phyloP scores from a whole-genome alignment of 2,888 invertebrate species.

The Agrilus biguttatus region DNA sequence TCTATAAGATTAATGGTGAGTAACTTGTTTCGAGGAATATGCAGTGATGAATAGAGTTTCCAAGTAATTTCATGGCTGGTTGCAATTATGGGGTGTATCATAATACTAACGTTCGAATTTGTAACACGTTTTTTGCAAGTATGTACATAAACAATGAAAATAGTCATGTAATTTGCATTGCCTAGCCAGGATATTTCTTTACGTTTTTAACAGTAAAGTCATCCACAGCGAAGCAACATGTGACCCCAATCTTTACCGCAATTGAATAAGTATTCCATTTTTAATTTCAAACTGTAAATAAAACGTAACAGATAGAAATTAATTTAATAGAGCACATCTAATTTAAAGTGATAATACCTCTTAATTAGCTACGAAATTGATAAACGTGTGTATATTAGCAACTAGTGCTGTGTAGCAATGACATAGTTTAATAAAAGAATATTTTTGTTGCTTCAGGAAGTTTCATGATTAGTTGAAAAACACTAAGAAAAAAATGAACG shows the following conservation, averaged over 20 bases:
- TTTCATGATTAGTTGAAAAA: constrained; percentile 4
- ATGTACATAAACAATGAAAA: background rate
- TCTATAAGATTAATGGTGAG: constrained; percentile 12
- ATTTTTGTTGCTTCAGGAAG: constrained; percentile 6
- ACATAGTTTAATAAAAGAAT: too few relatives aligned
- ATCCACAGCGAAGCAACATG: constrained; percentile 29
- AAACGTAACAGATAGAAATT: constrained; percentile 1
- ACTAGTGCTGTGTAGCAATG: too few relatives aligned
- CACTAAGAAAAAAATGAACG: too few relatives aligned
- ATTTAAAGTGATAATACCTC: constrained; percentile 1
- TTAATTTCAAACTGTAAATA: constrained; percentile 3
- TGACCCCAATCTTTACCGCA: constrained; percentile 29
- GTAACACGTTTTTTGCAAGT: background rate
- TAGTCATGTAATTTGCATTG: background rate
- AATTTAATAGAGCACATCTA: constrained; percentile 2
- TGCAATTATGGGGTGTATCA: constrained; percentile 21
- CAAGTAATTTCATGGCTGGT: constrained; percentile 11
- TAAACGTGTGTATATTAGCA: background rate
- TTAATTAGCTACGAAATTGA: constrained; percentile 2
- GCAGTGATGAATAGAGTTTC: constrained; percentile 10
- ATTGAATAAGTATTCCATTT: background rate
- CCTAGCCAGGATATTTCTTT: constrained; percentile 5
- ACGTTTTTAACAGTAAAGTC: constrained; percentile 8
- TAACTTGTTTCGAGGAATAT: constrained; percentile 3
- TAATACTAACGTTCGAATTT: background rate